Conservation (phyloP, 2,113 vertebrate genomes). For the Ammodytes marinus region DNA sequence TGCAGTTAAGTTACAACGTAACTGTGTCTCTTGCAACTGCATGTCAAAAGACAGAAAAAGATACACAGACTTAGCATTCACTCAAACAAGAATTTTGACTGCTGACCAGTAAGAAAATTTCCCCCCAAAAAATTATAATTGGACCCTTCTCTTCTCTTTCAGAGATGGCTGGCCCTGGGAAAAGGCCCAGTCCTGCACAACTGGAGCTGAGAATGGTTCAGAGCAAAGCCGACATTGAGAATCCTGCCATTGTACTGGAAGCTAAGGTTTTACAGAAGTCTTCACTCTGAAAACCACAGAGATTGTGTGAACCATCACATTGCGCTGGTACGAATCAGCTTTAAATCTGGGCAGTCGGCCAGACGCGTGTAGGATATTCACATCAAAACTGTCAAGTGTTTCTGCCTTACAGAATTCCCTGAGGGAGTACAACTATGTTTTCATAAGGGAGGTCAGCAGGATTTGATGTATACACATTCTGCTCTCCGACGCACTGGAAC, state of each 20-base stretch:
- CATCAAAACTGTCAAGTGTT: slow-evolving; percentile 82
- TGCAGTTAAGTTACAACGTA: not conserved
- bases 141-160: slow-evolving; percentile 18
- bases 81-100: not conserved
- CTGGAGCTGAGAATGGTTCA: slow-evolving; percentile 97
- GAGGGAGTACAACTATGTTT: slow-evolving; percentile 76
- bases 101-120: not conserved
- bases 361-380: slow-evolving; percentile 66
- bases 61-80: not conserved
- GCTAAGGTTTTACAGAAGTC: slow-evolving; percentile 87
- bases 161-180: slow-evolving; percentile 90
- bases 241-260: slow-evolving; percentile 90
- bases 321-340: slow-evolving; percentile 18
- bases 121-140: not conserved
- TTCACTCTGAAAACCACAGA: slow-evolving; percentile 60
- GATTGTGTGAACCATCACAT: slow-evolving; percentile 18
- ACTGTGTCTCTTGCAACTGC: not conserved
- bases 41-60: not conserved
- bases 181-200: slow-evolving; percentile 90
- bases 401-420: slow-evolving; percentile 87
- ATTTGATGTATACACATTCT: slow-evolving; percentile 32
- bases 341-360: not conserved
- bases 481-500: slow-evolving; percentile 48
- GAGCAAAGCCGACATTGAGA: slow-evolving; percentile 96
- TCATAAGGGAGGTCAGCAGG: slow-evolving; percentile 63